Evolutionary conservation across 2,888 invertebrate genomes (phyloP).

Genomic region (Dolichopus griseipennis): DNA sequence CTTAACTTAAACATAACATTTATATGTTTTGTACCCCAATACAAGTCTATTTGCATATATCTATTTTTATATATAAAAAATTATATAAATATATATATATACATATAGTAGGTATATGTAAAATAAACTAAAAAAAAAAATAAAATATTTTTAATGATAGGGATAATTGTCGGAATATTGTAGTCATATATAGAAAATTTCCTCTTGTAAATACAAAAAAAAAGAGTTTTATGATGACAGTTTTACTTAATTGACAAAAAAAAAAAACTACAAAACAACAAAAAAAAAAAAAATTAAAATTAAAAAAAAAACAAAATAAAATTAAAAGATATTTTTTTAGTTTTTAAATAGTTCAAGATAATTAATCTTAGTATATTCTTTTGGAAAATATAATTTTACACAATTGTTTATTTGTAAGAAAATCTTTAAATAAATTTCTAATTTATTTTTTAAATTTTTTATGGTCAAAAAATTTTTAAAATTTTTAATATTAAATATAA

Average conservation of each 20-base stretch:
- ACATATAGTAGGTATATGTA: too few relatives aligned
- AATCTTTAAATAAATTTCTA: too few relatives aligned
- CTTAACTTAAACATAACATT: not conserved
- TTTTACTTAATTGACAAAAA: constrained; percentile 6
- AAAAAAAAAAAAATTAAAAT: not conserved
- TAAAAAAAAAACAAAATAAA: too few relatives aligned
- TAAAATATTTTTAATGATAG: not conserved
- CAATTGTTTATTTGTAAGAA: too few relatives aligned
- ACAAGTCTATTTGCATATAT: not conserved
- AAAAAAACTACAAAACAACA: not conserved
- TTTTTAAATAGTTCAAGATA: too few relatives aligned
- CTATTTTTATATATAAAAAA: too few relatives aligned
- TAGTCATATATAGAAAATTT: not conserved
- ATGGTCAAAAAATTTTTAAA: too few relatives aligned
- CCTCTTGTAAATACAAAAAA: not conserved
- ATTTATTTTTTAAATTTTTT: too few relatives aligned
- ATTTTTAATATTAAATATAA: too few relatives aligned
- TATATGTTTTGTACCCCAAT: not conserved
- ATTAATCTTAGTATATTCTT: too few relatives aligned
- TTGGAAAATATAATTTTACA: too few relatives aligned
- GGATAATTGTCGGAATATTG: not conserved
- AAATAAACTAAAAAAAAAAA: not conserved
- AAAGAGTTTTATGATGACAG: constrained; percentile 6
- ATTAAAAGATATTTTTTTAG: too few relatives aligned
- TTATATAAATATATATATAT: not conserved